Percentiles rank a stretch among this genome's conserved stretches.
phyloP scores from a whole-genome alignment of 2,888 invertebrate genomes.

The Epirrhoe tristata region DNA sequence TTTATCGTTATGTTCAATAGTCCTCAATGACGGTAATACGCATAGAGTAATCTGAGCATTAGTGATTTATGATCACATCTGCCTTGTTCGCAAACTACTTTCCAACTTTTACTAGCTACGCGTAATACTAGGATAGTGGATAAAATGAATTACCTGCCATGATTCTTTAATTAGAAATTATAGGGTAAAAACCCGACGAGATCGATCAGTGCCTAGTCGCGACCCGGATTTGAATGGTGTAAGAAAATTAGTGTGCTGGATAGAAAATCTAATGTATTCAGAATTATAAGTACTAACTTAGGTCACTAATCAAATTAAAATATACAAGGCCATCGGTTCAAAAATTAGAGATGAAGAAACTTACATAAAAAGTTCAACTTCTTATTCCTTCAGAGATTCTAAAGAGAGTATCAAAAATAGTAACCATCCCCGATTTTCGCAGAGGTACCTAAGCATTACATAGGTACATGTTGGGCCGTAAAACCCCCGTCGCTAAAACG shows the following conservation, averaged over 20 bases:
- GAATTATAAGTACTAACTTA: no score
- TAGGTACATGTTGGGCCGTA: no score
- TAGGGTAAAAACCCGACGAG: neutral
- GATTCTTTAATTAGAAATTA: slow-evolving; percentile 8
- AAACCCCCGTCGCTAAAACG: no score
- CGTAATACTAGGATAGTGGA: slow-evolving; percentile 23
- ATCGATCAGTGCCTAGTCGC: neutral
- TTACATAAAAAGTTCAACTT: neutral
- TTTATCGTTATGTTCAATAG: slow-evolving; percentile 61
- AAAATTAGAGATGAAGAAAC: no score
- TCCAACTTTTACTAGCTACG: slow-evolving; percentile 29
- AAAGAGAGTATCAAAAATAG: no score
- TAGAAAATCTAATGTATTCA: no score
- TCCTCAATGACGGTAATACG: slow-evolving; percentile 55
- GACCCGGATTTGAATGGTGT: neutral
- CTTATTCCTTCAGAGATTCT: no score
- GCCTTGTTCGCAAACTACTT: slow-evolving; percentile 35
- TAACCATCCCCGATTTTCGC: neutral
- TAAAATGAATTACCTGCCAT: slow-evolving; percentile 19
- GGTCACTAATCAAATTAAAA: no score
- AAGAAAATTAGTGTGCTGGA: no score
- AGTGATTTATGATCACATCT: slow-evolving; percentile 55
- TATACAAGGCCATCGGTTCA: no score
- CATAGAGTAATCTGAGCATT: slow-evolving; percentile 50
- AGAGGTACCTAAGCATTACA: neutral